phyloP scores from a whole-genome alignment of 1,140 invertebrate genomes.

The Procambarus virginalis region DNA sequence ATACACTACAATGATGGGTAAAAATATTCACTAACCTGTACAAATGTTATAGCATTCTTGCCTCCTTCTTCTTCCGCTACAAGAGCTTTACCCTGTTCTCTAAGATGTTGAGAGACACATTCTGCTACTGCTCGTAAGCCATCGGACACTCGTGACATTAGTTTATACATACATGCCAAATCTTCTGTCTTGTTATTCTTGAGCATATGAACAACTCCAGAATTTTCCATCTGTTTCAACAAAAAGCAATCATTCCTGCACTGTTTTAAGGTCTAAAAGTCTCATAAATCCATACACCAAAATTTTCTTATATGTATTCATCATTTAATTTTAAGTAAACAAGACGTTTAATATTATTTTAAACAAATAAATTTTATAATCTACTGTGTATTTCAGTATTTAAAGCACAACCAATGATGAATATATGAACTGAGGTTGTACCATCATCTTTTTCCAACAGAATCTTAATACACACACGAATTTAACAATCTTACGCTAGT shows the following conservation, averaged over 20 bases:
- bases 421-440: too few species aligned
- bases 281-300: too few species aligned
- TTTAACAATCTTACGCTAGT: too few species aligned
- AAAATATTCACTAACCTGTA: constrained; percentile 75
- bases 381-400: too few species aligned
- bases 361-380: too few species aligned
- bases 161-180: constrained; percentile 97
- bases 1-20: too few species aligned
- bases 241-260: background rate
- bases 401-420: too few species aligned
- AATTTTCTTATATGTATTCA: too few species aligned
- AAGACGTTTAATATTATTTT: too few species aligned
- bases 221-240: constrained; percentile 91
- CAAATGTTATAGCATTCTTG: constrained; percentile 94
- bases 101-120: constrained; percentile 93
- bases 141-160: constrained; percentile 91
- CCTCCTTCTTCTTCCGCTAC: constrained; percentile 92
- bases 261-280: background rate
- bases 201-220: constrained; percentile 98
- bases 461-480: too few species aligned
- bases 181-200: constrained; percentile 97
- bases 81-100: constrained; percentile 94
- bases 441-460: too few species aligned
- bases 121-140: constrained; percentile 96
- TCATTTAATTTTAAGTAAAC: too few species aligned